Conservation (phyloP, 2,888 invertebrate genomes). For the Ligdia adustata region DNA sequence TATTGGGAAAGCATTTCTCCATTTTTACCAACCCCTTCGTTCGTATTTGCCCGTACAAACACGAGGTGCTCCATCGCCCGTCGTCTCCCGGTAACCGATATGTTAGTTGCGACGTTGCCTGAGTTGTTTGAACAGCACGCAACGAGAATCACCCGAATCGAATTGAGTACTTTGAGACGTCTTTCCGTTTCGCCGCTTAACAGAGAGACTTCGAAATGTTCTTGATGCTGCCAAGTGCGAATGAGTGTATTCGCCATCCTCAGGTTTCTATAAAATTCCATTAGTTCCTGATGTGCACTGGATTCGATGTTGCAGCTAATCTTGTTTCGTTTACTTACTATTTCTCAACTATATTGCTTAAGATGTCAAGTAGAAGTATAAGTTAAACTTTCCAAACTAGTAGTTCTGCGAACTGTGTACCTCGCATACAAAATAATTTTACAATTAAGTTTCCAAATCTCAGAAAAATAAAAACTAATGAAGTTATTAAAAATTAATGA, state of each 20-base stretch:
- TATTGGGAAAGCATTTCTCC: constrained; percentile 74
- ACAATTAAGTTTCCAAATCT: no score
- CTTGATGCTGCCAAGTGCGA: no score
- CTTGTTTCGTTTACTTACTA: no score
- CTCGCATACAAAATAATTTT: no score
- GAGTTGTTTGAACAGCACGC: constrained; percentile 68
- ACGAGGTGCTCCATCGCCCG: constrained; percentile 57
- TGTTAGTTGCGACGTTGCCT: constrained; percentile 58
- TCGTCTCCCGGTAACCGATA: constrained; percentile 70
- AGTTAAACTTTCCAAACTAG: no score
- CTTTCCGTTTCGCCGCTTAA: constrained; percentile 24
- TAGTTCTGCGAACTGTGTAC: no score
- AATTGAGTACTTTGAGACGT: constrained; percentile 57
- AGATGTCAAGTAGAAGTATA: no score
- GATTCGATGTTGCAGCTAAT: no score
- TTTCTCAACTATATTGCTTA: no score
- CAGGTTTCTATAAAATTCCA: background rate
- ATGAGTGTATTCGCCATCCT: constrained; percentile 18
- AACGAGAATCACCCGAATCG: constrained; percentile 54
- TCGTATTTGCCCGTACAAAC: constrained; percentile 68
- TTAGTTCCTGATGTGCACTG: no score
- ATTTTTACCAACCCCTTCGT: constrained; percentile 71
- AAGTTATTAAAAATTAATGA: no score
- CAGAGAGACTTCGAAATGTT: constrained; percentile 32
- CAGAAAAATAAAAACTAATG: no score